Conservation (phyloP, 1,140 invertebrate genomes). For the Chironomus tepperi region DNA sequence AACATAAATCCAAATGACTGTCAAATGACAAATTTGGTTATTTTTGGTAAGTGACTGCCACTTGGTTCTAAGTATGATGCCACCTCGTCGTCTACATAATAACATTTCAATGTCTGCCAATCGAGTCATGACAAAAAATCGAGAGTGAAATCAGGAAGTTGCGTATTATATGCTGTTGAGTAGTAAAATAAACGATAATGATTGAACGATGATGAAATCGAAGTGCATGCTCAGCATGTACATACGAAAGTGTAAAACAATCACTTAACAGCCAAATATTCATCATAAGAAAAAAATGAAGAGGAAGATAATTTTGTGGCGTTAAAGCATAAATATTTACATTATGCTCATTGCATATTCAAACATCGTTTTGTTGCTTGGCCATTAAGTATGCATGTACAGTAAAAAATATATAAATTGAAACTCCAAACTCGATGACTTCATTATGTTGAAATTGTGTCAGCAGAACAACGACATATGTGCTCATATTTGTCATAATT, state of each 20-base stretch:
- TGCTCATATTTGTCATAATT: neutral
- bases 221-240: neutral
- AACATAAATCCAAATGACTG: no score
- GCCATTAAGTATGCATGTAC: no score
- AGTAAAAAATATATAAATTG: no score
- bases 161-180: neutral
- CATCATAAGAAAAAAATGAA: neutral
- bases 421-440: neutral
- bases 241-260: conserved; percentile 2
- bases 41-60: no score
- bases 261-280: neutral
- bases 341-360: conserved; percentile 15
- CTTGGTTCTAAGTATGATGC: no score
- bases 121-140: no score
- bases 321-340: conserved; percentile 13
- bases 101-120: no score
- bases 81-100: no score
- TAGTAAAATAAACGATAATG: neutral
- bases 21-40: no score
- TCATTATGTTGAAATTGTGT: conserved; percentile 13
- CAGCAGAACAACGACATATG: conserved; percentile 8
- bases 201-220: conserved; percentile 3
- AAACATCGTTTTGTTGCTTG: no score
- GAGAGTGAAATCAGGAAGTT: neutral
- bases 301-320: neutral